Evolutionary conservation across 1,140 invertebrate species (phyloP), one percentile per base, ranked within the genome.

Genomic region (Nautilus pompilius): DNA sequence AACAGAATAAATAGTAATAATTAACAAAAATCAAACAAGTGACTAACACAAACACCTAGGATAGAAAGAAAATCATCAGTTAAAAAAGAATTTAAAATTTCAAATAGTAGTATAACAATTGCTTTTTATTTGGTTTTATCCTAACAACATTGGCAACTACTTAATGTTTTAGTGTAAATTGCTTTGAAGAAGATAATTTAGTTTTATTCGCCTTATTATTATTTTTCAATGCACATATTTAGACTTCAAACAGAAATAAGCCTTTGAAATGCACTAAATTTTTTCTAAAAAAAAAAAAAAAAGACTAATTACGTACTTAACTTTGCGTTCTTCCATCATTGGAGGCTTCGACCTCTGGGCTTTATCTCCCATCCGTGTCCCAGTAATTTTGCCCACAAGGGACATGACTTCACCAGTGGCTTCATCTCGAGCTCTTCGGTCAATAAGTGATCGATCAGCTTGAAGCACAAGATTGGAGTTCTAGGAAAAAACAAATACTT

Each of bases 391-490:
- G 0, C 95, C 95, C 26, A 91, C 90, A 68, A 99, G 87, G 53
- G 96, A 94, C 81, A 97, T 88, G 72, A 99, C 97, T 84, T 99
- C 97, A 46, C 98, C 97, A 0, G 97, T 99, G 3, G 98, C 94
- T 85, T 99, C 98, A 96, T 99, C 97, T 80, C 96, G 86, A 53
- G 93, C 93, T 68, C 96, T 88, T 72, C 95, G 85, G 85, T 99
- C 97, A 72, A 99, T 99, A 6, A 99, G 87, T 54, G 96, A 90
- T 41, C 98, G 93, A 87, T 99, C 98, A 73, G 96, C 96, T 96
- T 98, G 95, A 71, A 99, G 85, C 60, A 99, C 98, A 84, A 99
- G 90, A 89, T 99, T 99, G 0, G 97, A 99, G 83, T 99, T 99
- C 95, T 98, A n/a, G n/a, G n/a, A n/a, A n/a, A n/a, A n/a, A n/a